A percentile compares a stretch with the other conserved stretches of the same genome.
These are phyloP conservation scores for Cerastis rubricosa DNA, from an alignment of 2,888 invertebrate genomes.

Conservation along the genomic window DNA sequence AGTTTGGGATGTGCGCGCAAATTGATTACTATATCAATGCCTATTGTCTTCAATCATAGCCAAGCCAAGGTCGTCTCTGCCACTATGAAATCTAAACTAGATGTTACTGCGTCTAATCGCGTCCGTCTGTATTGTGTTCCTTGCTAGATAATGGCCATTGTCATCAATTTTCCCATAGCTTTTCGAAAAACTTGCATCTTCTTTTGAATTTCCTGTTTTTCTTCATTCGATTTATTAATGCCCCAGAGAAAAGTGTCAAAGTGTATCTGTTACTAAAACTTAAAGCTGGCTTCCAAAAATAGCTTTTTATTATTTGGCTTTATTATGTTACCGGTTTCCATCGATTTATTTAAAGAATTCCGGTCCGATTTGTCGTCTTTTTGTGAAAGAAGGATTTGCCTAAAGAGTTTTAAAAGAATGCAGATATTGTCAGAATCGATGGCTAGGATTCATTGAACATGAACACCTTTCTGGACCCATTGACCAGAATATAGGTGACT, in stretches of 20 bases:
- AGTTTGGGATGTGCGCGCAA: constrained; percentile 40
- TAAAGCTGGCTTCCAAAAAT: constrained; percentile 38
- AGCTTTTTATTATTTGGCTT: constrained; percentile 28
- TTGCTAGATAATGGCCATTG: background rate
- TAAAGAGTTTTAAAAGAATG: background rate
- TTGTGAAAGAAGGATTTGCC: background rate
- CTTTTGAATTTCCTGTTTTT: background rate
- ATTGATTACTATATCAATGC: constrained; percentile 59
- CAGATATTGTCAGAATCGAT: background rate
- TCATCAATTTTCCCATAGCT: background rate
- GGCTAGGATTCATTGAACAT: background rate
- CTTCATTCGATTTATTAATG: background rate
- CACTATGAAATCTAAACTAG: constrained; percentile 27
- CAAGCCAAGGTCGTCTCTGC: constrained; percentile 44
- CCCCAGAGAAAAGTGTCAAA: background rate
- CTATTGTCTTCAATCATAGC: constrained; percentile 65
- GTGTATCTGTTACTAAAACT: background rate
- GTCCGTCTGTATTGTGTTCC: constrained; percentile 16
- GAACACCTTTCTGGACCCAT: background rate
- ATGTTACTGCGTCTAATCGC: constrained; percentile 28
- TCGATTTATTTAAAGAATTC: constrained; percentile 12
- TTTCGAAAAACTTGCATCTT: background rate
- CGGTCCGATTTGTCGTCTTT: background rate
- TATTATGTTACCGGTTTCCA: constrained; percentile 34
- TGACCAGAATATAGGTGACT: background rate